Evolutionary conservation across 1,140 invertebrate genomes (phyloP), one percentile per base, ranked within the genome.

Genomic region (Wiebesia pumilae): DNA sequence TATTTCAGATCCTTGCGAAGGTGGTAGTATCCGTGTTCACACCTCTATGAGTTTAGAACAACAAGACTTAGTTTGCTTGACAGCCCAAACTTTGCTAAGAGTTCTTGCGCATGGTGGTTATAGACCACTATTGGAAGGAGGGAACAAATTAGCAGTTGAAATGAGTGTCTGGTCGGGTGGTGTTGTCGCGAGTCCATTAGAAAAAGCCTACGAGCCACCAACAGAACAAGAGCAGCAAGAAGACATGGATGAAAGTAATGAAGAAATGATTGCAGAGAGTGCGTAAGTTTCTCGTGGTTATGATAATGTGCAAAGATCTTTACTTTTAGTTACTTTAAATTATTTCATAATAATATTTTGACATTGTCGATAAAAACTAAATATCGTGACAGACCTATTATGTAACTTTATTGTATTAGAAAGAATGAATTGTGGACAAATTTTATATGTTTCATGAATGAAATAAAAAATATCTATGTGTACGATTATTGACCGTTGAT

Each of bases 1-100:
- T 54, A 98, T 99, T 88, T 97, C 97, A 0, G 98, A 99, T 94
- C 98, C 98, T 12, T 99, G 98, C 93, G 98, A 99, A 92, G 96
- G 96, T 67, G 97, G 97, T 0, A 97, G 97, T 88, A 96, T 97
- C 51, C 95, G 98, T 27, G 97, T 99, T 7, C 98, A 99, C 91
- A 98, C 97, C 35, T 96, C 96, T 2, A 97, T 99, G 95, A 96
- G 97, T 0, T 94, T 99, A n/a, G 98, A 98, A 90, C 98, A 99
- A 92, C 98, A 99, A 94, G 99, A 99, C 94, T 94, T 96, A 77
- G 97, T 98, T 77, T 99, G 98, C 91, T 95, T 98, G 89, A 98
- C 98, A 38, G 97, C 98, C 3, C 95, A 96, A 90, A 98, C 97
- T 0, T 93, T 99, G 10, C 93, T 99, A 0, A 95, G 98, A 47